phyloP scores from a whole-genome alignment of 2,797 vertebrate species.

The Ctenopoma kingsleyae region DNA sequence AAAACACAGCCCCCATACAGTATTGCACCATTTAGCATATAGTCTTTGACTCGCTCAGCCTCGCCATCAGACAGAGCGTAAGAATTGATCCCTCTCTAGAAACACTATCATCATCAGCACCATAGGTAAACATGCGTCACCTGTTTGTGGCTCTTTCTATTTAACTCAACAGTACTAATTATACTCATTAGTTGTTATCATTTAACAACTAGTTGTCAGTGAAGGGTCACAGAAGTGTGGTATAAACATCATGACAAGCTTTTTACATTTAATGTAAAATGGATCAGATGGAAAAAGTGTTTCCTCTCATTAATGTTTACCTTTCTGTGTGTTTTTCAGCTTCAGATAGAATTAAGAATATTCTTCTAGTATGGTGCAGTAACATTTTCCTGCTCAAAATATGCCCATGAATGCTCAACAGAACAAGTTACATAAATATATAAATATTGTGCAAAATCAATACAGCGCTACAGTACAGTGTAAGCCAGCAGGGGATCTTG shows the following conservation, averaged over 20 bases:
- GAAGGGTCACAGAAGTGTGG: slow-evolving; percentile 16
- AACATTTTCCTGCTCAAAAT: slow-evolving; percentile 26
- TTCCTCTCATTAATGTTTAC: slow-evolving; percentile 10
- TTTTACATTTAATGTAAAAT: slow-evolving; percentile 30
- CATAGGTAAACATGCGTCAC: neutral
- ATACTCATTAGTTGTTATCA: slow-evolving; percentile 3
- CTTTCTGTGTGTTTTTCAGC: slow-evolving; percentile 24
- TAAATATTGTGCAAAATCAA: slow-evolving; percentile 60
- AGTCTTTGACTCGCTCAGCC: slow-evolving; percentile 21
- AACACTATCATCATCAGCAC: slow-evolving; percentile 6
- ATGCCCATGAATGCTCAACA: slow-evolving; percentile 35
- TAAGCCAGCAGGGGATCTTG: slow-evolving; percentile 47
- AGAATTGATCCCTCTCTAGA: slow-evolving; percentile 30
- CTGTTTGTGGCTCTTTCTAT: slow-evolving; percentile 2
- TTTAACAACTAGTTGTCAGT: slow-evolving; percentile 10
- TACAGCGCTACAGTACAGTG: slow-evolving; percentile 49
- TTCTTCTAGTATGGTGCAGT: slow-evolving; percentile 3
- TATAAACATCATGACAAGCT: slow-evolving; percentile 17
- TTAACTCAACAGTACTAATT: slow-evolving; percentile 14
- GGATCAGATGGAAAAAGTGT: slow-evolving; percentile 4
- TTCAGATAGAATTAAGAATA: slow-evolving; percentile 31
- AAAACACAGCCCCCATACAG: slow-evolving; percentile 22
- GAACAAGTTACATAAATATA: slow-evolving; percentile 57
- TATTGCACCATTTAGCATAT: slow-evolving; percentile 23
- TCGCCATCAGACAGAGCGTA: slow-evolving; percentile 32